Evolutionary conservation across 37 sponge, comb jelly and placozoan species (phyloP).

Genomic region (Aplysina aerophoba): DNA sequence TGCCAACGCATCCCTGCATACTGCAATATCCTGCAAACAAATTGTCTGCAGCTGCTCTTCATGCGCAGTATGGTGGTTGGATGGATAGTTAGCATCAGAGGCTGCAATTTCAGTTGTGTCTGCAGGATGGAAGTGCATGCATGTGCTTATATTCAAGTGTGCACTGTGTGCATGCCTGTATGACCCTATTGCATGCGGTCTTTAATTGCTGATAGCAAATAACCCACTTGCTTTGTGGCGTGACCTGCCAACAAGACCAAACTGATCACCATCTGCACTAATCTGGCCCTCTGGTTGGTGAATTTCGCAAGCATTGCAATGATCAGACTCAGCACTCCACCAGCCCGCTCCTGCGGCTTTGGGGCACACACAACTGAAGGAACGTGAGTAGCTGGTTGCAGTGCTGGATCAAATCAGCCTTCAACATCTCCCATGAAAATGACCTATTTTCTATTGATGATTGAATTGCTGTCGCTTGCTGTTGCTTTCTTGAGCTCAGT

Average conservation of each 20-base stretch:
- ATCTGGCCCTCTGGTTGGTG: slow-evolving; percentile 18
- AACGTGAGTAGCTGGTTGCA: neutral
- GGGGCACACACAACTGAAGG: slow-evolving; percentile 1
- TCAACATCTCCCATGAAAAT: neutral
- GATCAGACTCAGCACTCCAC: slow-evolving; percentile 17
- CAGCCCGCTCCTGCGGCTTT: neutral
- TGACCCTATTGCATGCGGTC: too few relatives aligned
- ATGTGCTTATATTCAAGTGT: too few relatives aligned
- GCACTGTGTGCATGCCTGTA: too few relatives aligned
- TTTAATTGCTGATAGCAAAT: too few relatives aligned
- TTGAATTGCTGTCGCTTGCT: neutral
- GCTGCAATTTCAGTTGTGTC: neutral
- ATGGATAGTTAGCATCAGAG: too few relatives aligned
- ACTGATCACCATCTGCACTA: slow-evolving; percentile 16
- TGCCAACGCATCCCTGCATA: too few relatives aligned
- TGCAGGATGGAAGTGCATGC: neutral
- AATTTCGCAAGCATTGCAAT: slow-evolving; percentile 29
- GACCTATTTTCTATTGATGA: neutral
- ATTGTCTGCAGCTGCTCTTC: too few relatives aligned
- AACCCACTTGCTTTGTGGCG: slow-evolving; percentile 16
- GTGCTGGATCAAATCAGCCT: neutral
- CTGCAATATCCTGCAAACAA: too few relatives aligned
- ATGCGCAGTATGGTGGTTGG: too few relatives aligned
- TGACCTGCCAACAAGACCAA: slow-evolving; percentile 14
- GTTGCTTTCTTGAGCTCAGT: slow-evolving; percentile 2